Evolutionary conservation across 2,888 invertebrate species (phyloP).

Genomic region (Hylaea fasciaria): DNA sequence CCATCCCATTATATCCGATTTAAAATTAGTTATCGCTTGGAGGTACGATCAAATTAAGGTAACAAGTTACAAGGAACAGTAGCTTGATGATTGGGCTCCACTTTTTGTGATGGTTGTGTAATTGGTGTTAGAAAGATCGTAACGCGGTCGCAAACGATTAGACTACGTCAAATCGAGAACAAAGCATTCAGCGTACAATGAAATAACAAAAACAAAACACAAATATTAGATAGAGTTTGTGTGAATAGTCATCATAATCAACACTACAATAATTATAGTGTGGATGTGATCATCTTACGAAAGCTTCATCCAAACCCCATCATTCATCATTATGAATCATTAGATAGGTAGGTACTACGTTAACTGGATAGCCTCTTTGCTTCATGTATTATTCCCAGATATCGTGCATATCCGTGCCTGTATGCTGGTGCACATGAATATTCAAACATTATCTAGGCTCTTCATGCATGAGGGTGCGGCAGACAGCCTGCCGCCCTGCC

Average conservation of each 20-base stretch:
- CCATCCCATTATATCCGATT: slow-evolving; percentile 26
- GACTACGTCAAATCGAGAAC: too few species aligned
- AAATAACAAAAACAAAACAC: background rate
- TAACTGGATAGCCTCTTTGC: background rate
- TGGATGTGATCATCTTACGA: too few species aligned
- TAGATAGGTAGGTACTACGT: background rate
- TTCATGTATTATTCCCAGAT: background rate
- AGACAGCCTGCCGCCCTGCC: slow-evolving; percentile 66
- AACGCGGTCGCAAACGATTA: too few species aligned
- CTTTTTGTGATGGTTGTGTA: background rate
- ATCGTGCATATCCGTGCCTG: background rate
- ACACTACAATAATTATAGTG: too few species aligned
- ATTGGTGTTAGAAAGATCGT: slow-evolving; percentile 3
- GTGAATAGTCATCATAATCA: background rate
- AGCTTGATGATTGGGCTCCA: slow-evolving; percentile 13
- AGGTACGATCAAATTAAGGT: slow-evolving; percentile 16
- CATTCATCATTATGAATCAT: too few species aligned
- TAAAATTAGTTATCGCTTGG: slow-evolving; percentile 22
- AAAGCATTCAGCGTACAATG: too few species aligned
- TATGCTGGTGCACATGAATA: slow-evolving; percentile 38
- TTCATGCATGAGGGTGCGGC: slow-evolving; percentile 66
- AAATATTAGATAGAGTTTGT: background rate
- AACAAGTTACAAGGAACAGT: slow-evolving; percentile 15
- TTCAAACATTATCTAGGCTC: slow-evolving; percentile 45
- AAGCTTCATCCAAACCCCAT: background rate